Percentiles rank a stretch among this genome's conserved stretches.
phyloP scores from a whole-genome alignment of 2,113 vertebrate species.

The Pachycephala philippinensis region DNA sequence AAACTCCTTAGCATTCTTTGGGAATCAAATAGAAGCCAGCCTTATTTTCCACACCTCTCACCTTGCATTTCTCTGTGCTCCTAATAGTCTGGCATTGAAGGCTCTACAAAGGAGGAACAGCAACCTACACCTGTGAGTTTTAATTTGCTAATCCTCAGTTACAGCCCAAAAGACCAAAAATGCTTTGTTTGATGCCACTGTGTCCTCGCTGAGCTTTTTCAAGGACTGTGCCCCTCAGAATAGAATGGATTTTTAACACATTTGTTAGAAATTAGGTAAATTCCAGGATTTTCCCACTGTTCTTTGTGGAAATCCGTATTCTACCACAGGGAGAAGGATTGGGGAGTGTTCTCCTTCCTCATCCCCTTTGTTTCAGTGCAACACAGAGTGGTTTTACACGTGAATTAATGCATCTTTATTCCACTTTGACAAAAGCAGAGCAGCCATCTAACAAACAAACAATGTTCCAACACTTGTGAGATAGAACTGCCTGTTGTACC shows the following conservation, averaged over 20 bases:
- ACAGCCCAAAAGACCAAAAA: neutral
- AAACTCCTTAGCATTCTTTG: neutral
- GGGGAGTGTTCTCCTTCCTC: neutral
- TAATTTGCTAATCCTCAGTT: neutral
- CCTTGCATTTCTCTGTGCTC: neutral
- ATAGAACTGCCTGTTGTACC: neutral
- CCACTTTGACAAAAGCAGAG: conserved; percentile 25
- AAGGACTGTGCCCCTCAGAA: neutral
- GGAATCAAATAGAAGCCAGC: neutral
- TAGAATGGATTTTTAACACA: neutral
- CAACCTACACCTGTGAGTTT: neutral
- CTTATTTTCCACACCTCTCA: conserved; percentile 1
- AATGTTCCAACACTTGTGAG: neutral
- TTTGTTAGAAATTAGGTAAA: neutral
- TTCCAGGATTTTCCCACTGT: neutral
- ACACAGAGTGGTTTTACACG: neutral
- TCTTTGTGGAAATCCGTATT: neutral
- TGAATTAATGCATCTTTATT: conserved; percentile 5
- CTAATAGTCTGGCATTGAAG: neutral
- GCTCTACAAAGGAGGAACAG: neutral
- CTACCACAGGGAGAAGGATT: fast-evolving
- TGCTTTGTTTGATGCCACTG: neutral
- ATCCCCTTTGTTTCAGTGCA: neutral
- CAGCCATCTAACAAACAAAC: conserved; percentile 35
- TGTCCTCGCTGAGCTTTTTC: neutral